Conservation (phyloP, 2,888 invertebrate genomes). For the Vanessa cardui region DNA sequence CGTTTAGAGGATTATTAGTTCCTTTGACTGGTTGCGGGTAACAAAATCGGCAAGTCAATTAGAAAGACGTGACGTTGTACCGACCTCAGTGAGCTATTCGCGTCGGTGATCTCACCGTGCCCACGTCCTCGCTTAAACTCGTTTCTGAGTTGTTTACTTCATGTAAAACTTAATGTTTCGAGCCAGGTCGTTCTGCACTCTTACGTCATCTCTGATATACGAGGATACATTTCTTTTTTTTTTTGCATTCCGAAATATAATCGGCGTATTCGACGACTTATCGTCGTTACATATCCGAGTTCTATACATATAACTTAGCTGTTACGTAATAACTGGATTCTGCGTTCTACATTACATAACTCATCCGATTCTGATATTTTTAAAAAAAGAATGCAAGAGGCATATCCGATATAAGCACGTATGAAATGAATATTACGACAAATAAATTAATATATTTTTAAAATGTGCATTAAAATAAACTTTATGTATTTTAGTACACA, state of each 20-base stretch:
- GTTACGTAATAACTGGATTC: too few species aligned
- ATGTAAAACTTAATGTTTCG: constrained; percentile 70
- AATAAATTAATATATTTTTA: too few species aligned
- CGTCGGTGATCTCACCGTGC: constrained; percentile 77
- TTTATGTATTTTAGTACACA: too few species aligned
- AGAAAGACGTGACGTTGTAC: constrained; percentile 67
- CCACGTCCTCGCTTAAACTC: constrained; percentile 80
- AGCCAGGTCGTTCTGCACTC: constrained; percentile 65
- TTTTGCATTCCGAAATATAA: constrained; percentile 16
- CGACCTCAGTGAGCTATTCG: constrained; percentile 74
- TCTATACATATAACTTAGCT: not conserved
- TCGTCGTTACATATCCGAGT: not conserved
- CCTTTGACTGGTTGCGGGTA: not conserved
- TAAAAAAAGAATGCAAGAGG: too few species aligned
- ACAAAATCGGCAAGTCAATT: constrained; percentile 57
- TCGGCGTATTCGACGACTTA: not conserved
- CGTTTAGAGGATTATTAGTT: not conserved
- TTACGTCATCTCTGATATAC: constrained; percentile 61
- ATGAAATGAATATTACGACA: too few species aligned
- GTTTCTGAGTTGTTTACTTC: constrained; percentile 80
- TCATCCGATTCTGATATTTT: too few species aligned
- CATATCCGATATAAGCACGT: too few species aligned
- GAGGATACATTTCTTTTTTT: constrained; percentile 21
- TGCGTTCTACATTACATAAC: too few species aligned
- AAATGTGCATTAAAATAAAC: too few species aligned